Evolutionary conservation across 1,140 invertebrate genomes (phyloP).

Genomic region (Microplitis demolitor): DNA sequence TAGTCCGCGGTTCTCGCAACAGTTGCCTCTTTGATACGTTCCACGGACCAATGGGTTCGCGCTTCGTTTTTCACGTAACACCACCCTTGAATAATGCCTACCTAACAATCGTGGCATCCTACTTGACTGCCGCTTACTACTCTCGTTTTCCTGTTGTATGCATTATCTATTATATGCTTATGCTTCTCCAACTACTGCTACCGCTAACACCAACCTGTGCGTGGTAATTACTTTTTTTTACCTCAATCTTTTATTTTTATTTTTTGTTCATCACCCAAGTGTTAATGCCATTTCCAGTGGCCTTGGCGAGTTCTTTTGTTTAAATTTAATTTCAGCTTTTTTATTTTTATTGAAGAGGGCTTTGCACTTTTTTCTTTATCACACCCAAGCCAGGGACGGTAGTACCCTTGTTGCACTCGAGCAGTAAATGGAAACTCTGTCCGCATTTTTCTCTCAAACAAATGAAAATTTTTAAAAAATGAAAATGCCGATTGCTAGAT

Average conservation of each 20-base stretch:
- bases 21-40: slow-evolving; percentile 28
- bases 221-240: neutral
- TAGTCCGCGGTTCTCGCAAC: slow-evolving; percentile 22
- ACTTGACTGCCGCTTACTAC: neutral
- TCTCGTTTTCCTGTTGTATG: neutral
- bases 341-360: neutral
- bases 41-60: slow-evolving; percentile 15
- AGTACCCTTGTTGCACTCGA: no score
- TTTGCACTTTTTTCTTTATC: no score
- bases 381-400: no score
- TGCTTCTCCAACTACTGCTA: neutral
- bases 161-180: neutral
- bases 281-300: neutral
- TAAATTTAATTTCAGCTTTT: neutral
- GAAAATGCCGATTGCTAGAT: no score
- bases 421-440: no score
- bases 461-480: no score
- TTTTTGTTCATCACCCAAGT: neutral
- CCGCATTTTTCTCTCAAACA: no score
- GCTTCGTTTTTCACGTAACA: slow-evolving; percentile 17
- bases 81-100: slow-evolving; percentile 9
- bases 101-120: slow-evolving; percentile 5
- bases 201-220: neutral
- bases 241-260: neutral
- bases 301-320: neutral